Percentiles rank a stretch among this genome's conserved stretches.
Conservation (phyloP, 2,113 vertebrate species). For the Theristicus caerulescens region DNA sequence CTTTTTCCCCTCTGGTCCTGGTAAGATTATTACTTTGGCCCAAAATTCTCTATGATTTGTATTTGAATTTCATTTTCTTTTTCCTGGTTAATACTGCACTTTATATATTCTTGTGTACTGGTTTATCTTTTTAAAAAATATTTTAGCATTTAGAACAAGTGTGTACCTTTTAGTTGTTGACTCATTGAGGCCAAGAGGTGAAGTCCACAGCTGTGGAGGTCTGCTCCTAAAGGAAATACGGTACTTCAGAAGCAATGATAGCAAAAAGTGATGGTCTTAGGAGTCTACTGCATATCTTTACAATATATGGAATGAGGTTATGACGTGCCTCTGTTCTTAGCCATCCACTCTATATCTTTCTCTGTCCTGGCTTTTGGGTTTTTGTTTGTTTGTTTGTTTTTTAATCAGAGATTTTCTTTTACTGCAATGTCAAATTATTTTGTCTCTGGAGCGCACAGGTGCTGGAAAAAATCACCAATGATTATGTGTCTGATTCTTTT, state of each 20-base stretch:
- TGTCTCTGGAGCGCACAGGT: not conserved
- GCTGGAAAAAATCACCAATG: not conserved
- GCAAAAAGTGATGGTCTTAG: not conserved
- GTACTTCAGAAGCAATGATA: not conserved
- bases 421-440: not conserved
- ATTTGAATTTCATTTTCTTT: not conserved
- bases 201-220: not conserved
- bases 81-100: not conserved
- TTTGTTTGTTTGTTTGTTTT: not conserved
- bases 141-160: not conserved
- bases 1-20: not conserved
- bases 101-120: not conserved
- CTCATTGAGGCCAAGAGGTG: not conserved
- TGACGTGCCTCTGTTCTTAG: not conserved
- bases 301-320: not conserved
- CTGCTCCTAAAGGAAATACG: rapidly evolving
- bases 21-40: not conserved
- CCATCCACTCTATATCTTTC: not conserved
- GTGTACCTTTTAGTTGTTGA: not conserved
- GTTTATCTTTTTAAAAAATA: not conserved
- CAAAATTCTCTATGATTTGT: not conserved
- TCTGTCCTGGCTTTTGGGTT: rapidly evolving
- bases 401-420: not conserved
- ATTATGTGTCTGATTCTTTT: not conserved
- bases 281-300: not conserved